Percentiles rank a stretch among this genome's conserved stretches.
These are phyloP conservation scores for Drosophila suboccidentalis DNA, from an alignment of 2,888 invertebrate genomes.

Conservation along the genomic window DNA sequence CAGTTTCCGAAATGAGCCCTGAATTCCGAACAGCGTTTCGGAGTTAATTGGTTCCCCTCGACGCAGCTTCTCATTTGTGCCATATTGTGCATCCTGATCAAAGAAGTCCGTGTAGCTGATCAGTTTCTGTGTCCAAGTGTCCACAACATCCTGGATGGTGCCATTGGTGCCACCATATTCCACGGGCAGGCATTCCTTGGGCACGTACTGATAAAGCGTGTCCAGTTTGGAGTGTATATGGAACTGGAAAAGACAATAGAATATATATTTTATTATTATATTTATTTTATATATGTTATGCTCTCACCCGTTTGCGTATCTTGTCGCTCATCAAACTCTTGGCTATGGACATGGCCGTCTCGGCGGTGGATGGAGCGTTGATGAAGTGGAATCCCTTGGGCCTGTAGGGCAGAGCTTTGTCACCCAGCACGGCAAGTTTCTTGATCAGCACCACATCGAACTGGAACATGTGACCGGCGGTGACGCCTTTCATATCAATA, in stretches of 20 bases:
- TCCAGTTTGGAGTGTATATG: slow-evolving; percentile 87
- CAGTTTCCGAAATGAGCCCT: slow-evolving; percentile 84
- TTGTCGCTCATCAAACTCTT: slow-evolving; percentile 89
- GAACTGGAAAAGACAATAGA: slow-evolving; percentile 78
- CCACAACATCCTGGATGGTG: slow-evolving; percentile 85
- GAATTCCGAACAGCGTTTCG: slow-evolving; percentile 83
- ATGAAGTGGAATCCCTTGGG: slow-evolving; percentile 88
- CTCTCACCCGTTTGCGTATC: slow-evolving; percentile 88
- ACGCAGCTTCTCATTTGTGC: slow-evolving; percentile 83
- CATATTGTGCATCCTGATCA: slow-evolving; percentile 82
- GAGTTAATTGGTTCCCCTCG: slow-evolving; percentile 79
- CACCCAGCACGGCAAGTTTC: slow-evolving; percentile 87
- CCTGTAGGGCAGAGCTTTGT: slow-evolving; percentile 88
- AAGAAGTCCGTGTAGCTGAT: slow-evolving; percentile 81
- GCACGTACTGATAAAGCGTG: slow-evolving; percentile 88
- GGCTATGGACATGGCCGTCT: slow-evolving; percentile 87
- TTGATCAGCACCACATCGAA: slow-evolving; percentile 88
- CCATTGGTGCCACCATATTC: slow-evolving; percentile 90
- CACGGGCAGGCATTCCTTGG: slow-evolving; percentile 88
- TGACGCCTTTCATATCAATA: slow-evolving; percentile 87
- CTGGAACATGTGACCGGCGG: slow-evolving; percentile 87
- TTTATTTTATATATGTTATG: too few relatives aligned
- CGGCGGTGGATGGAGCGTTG: slow-evolving; percentile 88
- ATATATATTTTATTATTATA: slow-evolving; percentile 64
- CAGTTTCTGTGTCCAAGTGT: slow-evolving; percentile 83